These are phyloP conservation scores for Nematopogon swammerdamellus DNA, from an alignment of 2,888 invertebrate species.

Conservation along the genomic window DNA sequence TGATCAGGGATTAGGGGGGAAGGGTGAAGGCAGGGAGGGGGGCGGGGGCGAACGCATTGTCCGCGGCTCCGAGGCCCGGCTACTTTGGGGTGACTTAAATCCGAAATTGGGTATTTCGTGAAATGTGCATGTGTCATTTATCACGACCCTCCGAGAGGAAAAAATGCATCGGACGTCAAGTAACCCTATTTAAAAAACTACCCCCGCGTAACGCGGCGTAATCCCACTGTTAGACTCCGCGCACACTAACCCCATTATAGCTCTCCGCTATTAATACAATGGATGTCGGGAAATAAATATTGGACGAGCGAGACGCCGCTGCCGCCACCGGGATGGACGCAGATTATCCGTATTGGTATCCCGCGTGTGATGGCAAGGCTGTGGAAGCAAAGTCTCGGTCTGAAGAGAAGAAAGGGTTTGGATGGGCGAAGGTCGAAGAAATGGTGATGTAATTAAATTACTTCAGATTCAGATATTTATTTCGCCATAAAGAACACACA, in stretches of 20 bases:
- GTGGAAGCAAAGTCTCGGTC: no score
- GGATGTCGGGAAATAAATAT: slow-evolving; percentile 45
- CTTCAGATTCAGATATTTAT: no score
- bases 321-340: slow-evolving; percentile 14
- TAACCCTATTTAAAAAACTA: slow-evolving; percentile 56
- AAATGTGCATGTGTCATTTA: slow-evolving; percentile 60
- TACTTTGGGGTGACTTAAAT: slow-evolving; percentile 60
- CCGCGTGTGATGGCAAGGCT: no score
- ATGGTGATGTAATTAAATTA: no score
- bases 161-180: slow-evolving; percentile 18
- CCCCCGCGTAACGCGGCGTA: slow-evolving; percentile 29
- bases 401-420: no score
- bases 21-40: slow-evolving; percentile 4
- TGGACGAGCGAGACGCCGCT: no score
- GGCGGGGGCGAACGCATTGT: slow-evolving; percentile 23
- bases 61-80: slow-evolving; percentile 32
- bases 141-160: slow-evolving; percentile 47
- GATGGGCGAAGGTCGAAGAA: no score
- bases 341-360: slow-evolving; percentile 39
- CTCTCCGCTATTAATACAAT: slow-evolving; percentile 49
- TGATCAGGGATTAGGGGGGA: not conserved
- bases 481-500: no score
- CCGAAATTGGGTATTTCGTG: slow-evolving; percentile 60
- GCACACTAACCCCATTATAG: slow-evolving; percentile 52
- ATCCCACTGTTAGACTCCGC: slow-evolving; percentile 39